phyloP scores from a whole-genome alignment of 2,113 vertebrate genomes.

The Struthio camelus region DNA sequence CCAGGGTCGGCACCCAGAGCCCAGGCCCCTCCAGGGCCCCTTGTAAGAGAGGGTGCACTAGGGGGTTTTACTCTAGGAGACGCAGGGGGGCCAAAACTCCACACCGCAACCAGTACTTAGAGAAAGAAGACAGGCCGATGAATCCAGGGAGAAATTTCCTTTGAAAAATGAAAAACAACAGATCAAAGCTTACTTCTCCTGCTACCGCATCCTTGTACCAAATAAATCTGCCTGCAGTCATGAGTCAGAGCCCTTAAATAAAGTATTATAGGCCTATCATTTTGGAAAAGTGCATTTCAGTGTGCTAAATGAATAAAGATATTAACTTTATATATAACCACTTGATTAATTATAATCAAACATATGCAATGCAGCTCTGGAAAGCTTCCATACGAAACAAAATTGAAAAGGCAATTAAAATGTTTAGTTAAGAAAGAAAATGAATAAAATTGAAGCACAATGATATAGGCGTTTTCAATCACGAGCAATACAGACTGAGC shows the following conservation, averaged over 20 bases:
- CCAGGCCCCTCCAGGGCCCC: background rate
- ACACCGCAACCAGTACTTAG: background rate
- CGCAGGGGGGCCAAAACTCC: background rate
- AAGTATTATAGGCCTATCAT: background rate
- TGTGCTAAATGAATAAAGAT: conserved; percentile 14
- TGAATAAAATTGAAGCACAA: background rate
- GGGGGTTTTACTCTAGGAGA: background rate
- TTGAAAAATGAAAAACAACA: background rate
- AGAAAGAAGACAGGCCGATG: background rate
- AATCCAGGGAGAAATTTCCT: background rate
- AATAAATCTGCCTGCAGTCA: background rate
- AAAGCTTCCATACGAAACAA: conserved; percentile 9
- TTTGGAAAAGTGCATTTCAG: background rate
- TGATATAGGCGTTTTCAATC: background rate
- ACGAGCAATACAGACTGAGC: background rate
- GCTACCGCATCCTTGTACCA: background rate
- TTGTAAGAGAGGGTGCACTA: background rate
- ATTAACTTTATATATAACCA: conserved; percentile 1
- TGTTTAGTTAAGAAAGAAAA: conserved; percentile 26
- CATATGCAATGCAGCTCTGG: background rate
- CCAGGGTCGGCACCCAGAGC: accelerated
- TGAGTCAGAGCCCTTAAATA: conserved; percentile 11
- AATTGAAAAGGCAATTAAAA: conserved; percentile 5
- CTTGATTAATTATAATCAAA: conserved; percentile 47
- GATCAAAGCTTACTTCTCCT: background rate